Evolutionary conservation across 2,888 invertebrate genomes (phyloP).

Genomic region (Chymomyza fuscimana): DNA sequence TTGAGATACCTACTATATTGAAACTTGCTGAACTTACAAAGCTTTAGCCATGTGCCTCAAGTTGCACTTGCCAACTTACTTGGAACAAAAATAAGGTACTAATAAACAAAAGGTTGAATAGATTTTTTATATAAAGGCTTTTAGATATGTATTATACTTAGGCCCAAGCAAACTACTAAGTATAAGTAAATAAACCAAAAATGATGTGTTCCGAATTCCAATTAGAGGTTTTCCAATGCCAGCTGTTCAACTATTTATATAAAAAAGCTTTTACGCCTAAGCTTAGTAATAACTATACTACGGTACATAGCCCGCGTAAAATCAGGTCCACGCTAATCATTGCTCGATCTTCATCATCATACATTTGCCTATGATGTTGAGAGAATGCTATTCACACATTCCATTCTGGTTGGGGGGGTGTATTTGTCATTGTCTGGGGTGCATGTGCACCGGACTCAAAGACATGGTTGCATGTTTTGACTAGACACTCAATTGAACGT

Average conservation of each 20-base stretch:
- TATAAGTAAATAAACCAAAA: slow-evolving; percentile 9
- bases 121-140: too few relatives aligned
- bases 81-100: too few relatives aligned
- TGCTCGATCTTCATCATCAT: neutral
- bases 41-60: too few relatives aligned
- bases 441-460: slow-evolving; percentile 41
- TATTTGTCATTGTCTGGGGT: slow-evolving; percentile 27
- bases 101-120: too few relatives aligned
- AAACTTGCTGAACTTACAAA: too few relatives aligned
- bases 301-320: neutral
- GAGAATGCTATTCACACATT: neutral
- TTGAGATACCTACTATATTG: too few relatives aligned
- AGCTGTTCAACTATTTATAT: neutral
- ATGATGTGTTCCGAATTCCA: neutral
- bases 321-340: neutral
- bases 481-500: slow-evolving; percentile 3
- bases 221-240: neutral
- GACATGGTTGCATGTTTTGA: slow-evolving; percentile 9
- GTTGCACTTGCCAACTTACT: too few relatives aligned
- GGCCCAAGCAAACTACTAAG: neutral
- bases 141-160: too few relatives aligned
- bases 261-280: neutral
- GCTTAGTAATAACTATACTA: too few relatives aligned
- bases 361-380: neutral
- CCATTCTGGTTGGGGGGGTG: neutral